A percentile compares a stretch with the other conserved stretches of the same genome.
phyloP scores from a whole-genome alignment of 2,797 vertebrate genomes.

The Pantherophis vulpinus region DNA sequence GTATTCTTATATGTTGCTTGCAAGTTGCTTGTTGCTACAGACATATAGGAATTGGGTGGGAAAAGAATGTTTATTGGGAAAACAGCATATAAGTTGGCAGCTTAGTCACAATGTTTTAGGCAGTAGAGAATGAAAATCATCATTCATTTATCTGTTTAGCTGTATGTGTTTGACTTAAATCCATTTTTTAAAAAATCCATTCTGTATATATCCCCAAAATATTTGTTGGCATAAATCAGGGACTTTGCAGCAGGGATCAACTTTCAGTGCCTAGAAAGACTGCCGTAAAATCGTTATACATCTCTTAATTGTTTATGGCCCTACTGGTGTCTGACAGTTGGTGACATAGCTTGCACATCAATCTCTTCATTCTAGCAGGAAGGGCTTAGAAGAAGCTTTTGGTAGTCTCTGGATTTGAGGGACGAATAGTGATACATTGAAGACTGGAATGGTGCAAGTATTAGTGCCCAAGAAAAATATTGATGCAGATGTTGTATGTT shows the following conservation, averaged over 20 bases:
- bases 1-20: background rate
- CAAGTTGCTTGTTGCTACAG: background rate
- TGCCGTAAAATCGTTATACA: background rate
- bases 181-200: background rate
- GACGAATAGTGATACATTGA: conserved; percentile 19
- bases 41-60: background rate
- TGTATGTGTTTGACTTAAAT: background rate
- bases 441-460: background rate
- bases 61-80: background rate
- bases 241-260: conserved; percentile 41
- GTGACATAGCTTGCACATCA: background rate
- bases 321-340: background rate
- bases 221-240: conserved; percentile 17
- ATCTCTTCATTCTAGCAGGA: background rate
- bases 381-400: background rate
- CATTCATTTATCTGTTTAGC: background rate
- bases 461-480: background rate
- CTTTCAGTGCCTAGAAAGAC: too few species aligned
- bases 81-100: background rate
- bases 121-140: background rate
- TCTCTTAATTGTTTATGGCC: background rate
- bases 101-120: background rate
- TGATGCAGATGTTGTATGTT: background rate
- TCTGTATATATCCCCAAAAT: background rate
- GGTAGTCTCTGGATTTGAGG: conserved; percentile 42